Evolutionary conservation across 2,888 invertebrate genomes (phyloP), one percentile per base, ranked within the genome.

Genomic region (Erpobdella octoculata): DNA sequence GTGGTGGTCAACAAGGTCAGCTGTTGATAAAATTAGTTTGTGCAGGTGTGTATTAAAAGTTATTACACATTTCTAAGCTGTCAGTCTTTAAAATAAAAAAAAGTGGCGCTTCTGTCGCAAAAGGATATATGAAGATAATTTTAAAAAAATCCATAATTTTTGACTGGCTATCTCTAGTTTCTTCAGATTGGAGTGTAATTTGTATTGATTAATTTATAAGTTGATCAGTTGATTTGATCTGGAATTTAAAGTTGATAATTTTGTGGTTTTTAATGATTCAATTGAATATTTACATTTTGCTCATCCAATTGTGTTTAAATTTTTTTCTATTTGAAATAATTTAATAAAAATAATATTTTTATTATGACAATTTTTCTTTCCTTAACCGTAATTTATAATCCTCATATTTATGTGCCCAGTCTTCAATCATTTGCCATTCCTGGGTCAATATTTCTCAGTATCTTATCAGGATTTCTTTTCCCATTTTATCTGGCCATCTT

Each of bases 351-450:
- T 35, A 35, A 36, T 31, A 12, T 41, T 64, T 33, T 33, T 15
- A 12, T 15, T 64, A 33, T 31, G 12, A 8, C 9, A 18, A 59
- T 18, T 9, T 9, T 59, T 12, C 12, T 18, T 59, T 9, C 18
- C 46, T 46, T n/a, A n/a, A n/a, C n/a, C n/a, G 18, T 18, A 41
- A 41, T 41, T 41, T 41, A 12, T 12, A 41, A 12, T 41, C 12
- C 12, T 12, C 12, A 41, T 41, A 35, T 46, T 48, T 67, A 28
- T 25, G 21, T 33, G 9, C 21, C 36, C 78, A 82, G 82, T 77
- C 78, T 98, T 81, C 98, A 98, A 88, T 93, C 97, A 74, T 98
- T 98, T 86, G 97, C 97, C 79, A 98, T 98, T 86, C 98, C 98
- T 75, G 98, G 98, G 76, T 97, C 97, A 21, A 89, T 98, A 81